Evolutionary conservation across 2,888 invertebrate species (phyloP).

Genomic region (Cantharis flavilabris): DNA sequence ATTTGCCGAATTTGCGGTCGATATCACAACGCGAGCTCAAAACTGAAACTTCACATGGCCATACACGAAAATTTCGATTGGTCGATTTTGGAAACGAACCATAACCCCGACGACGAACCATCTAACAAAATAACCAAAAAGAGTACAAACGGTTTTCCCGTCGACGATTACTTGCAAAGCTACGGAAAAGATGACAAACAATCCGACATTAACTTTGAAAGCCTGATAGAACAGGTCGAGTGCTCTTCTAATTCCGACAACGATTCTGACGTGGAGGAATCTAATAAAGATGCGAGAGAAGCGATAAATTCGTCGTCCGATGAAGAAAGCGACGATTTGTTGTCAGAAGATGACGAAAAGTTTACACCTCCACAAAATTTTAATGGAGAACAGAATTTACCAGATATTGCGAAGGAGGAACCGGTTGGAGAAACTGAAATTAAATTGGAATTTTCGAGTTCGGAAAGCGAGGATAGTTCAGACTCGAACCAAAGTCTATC

Average conservation of each 20-base stretch:
- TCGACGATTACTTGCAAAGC: neutral
- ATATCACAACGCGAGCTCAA: slow-evolving; percentile 64
- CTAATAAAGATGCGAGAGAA: slow-evolving; percentile 27
- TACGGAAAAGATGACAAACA: neutral
- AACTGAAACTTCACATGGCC: slow-evolving; percentile 61
- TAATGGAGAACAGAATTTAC: slow-evolving; percentile 30
- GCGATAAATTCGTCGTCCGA: slow-evolving; percentile 11
- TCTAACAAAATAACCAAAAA: slow-evolving; percentile 35
- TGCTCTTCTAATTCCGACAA: slow-evolving; percentile 35
- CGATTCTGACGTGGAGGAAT: slow-evolving; percentile 33
- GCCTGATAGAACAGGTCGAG: slow-evolving; percentile 47
- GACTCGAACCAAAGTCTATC: slow-evolving; percentile 33
- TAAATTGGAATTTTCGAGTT: neutral
- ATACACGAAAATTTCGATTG: slow-evolving; percentile 60
- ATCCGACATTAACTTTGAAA: slow-evolving; percentile 48
- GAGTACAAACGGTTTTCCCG: neutral
- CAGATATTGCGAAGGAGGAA: neutral
- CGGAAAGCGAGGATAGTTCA: slow-evolving; percentile 29
- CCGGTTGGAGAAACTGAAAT: neutral
- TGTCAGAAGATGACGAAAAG: slow-evolving; percentile 36
- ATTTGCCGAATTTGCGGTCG: slow-evolving; percentile 58
- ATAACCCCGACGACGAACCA: slow-evolving; percentile 29
- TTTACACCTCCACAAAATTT: slow-evolving; percentile 35
- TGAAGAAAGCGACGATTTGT: slow-evolving; percentile 17
- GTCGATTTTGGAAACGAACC: slow-evolving; percentile 40